Evolutionary conservation across 2,113 vertebrate genomes (phyloP).

Genomic region (Odobenus rosmarus): DNA sequence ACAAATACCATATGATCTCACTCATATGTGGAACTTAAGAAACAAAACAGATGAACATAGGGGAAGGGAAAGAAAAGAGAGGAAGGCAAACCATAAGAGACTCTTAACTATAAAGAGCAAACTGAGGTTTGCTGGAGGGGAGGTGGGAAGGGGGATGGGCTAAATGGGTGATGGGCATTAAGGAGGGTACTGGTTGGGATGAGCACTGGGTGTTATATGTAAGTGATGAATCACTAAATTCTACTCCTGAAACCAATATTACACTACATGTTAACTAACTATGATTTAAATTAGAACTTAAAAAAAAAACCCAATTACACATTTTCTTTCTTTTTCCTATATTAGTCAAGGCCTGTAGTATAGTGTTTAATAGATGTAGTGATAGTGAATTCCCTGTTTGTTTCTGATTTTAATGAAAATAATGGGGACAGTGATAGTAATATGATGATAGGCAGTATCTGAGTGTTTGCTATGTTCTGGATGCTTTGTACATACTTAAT

Average conservation of each 20-base stretch:
- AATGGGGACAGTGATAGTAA: background rate
- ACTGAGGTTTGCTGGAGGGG: background rate
- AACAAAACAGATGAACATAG: background rate
- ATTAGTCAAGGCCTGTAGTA: background rate
- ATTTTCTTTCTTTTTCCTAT: background rate
- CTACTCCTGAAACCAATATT: background rate
- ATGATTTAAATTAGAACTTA: background rate
- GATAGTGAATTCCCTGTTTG: background rate
- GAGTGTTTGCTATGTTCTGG: background rate
- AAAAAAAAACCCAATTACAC: background rate
- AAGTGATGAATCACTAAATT: background rate
- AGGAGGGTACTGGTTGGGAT: background rate
- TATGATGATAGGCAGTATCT: background rate
- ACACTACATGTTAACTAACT: background rate
- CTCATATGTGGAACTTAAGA: background rate
- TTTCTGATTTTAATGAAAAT: constrained; percentile 20
- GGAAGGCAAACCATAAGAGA: background rate
- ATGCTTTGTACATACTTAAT: background rate
- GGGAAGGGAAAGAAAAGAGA: background rate
- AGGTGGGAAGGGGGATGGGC: background rate
- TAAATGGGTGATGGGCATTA: background rate
- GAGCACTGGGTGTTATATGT: background rate
- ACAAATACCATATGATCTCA: background rate
- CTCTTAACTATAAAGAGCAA: background rate
- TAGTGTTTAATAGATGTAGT: background rate